These are phyloP conservation scores for Sigmodon hispidus DNA, from an alignment of 2,113 vertebrate genomes.

Conservation along the genomic window DNA sequence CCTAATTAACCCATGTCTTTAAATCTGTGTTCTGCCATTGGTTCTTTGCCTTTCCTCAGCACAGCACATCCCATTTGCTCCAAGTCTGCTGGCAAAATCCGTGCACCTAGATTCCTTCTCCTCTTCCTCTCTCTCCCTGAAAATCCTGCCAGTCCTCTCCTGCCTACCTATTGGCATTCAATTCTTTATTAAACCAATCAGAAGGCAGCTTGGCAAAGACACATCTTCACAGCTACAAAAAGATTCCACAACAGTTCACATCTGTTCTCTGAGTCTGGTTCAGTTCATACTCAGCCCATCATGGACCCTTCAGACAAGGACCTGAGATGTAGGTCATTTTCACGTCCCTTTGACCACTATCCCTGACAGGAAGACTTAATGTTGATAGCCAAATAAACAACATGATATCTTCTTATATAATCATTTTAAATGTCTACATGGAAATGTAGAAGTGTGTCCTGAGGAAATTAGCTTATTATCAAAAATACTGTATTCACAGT, in stretches of 20 bases:
- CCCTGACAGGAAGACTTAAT: background rate
- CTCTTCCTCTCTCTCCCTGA: too few species aligned
- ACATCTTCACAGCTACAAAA: too few species aligned
- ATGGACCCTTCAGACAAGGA: background rate
- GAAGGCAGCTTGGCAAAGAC: too few species aligned
- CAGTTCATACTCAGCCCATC: background rate
- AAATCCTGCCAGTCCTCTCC: too few species aligned
- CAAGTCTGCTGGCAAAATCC: too few species aligned
- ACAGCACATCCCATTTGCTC: too few species aligned
- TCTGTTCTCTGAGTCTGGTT: background rate
- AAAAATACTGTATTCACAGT: slow-evolving; percentile 5
- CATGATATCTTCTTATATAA: background rate
- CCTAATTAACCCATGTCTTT: background rate
- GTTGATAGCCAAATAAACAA: background rate
- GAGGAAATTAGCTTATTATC: background rate
- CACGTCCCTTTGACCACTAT: background rate
- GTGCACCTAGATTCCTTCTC: too few species aligned
- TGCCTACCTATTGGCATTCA: too few species aligned
- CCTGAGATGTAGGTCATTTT: background rate
- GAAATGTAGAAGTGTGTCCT: background rate
- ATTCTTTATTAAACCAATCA: too few species aligned
- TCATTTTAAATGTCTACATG: background rate
- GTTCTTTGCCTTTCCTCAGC: background rate
- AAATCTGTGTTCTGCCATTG: background rate
- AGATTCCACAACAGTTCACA: background rate